phyloP scores from a whole-genome alignment of 2,797 vertebrate genomes.

The Cheirogaleus major region DNA sequence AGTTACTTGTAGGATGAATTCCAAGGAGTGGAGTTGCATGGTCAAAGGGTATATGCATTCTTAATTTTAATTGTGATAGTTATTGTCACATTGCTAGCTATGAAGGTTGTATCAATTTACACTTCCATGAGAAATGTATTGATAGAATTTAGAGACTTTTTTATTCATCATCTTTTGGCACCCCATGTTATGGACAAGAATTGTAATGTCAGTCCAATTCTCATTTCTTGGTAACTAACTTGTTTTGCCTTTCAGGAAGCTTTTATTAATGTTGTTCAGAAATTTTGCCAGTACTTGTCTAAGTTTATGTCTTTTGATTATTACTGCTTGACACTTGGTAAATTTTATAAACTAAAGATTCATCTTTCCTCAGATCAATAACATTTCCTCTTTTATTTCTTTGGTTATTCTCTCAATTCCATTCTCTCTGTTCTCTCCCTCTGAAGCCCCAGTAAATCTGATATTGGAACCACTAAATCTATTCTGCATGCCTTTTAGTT shows the following conservation, averaged over 20 bases:
- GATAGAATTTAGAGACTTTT: background rate
- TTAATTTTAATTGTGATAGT: slow-evolving; percentile 21
- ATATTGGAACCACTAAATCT: background rate
- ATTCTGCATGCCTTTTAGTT: background rate
- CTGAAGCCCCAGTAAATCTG: background rate
- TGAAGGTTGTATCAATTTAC: background rate
- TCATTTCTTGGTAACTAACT: background rate
- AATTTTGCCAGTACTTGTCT: background rate
- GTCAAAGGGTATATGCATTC: background rate
- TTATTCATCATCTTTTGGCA: background rate
- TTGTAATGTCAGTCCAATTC: background rate
- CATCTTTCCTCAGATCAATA: background rate
- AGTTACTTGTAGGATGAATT: background rate
- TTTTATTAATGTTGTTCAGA: background rate
- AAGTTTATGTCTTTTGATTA: background rate
- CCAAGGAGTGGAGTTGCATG: background rate
- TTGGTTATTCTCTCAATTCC: background rate
- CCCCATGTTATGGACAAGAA: background rate
- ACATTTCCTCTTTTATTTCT: slow-evolving; percentile 23
- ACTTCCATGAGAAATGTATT: background rate
- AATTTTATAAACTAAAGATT: background rate
- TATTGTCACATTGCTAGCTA: background rate
- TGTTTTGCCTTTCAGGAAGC: background rate
- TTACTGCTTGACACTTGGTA: background rate
- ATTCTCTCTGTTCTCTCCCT: background rate